Base-by-base conservation (phyloP, 2,113 vertebrate genomes). In the Malaclemys terrapin region DNA sequence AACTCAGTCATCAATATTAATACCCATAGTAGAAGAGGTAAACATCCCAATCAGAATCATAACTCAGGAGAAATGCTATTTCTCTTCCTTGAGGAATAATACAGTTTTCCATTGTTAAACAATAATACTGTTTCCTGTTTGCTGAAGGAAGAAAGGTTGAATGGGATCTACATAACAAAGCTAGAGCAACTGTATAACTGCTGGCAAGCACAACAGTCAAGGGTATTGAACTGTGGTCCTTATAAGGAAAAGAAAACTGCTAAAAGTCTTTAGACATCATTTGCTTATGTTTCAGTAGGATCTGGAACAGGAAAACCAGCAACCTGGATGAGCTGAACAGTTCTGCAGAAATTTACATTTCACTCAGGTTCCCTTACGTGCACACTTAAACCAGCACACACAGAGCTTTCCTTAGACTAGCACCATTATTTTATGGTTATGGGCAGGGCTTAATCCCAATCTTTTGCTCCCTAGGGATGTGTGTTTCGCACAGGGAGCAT, bases 171-270 rank as follows among this genome's bases (percentile, higher is more conserved):
- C 0, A 72, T 38, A 94, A 62, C 79, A 84, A 10, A 49, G 69
- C 79, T 31, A 82, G 1, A 56, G 29, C 45, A 93, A 24, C 45
- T 72, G 4, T 5, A 11, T 53, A 19, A 31, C 69, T 87, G 75
- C 62, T 24, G 52, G 12, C 89, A 50, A 91, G 76, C 78, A 53
- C 12, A n/a, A 12, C 4, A 84, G 45, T 42, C 27, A 94, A 80
- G 52, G 49, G n/a, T 6, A 31, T 87, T 35, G 82, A 86, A 17
- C 45, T 82, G n/a, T 88, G 89, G 53, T 5, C 54, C 16, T 45
- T 85, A 82, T 27, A 92, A 80, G 14, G 75, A 83, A 87, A 53
- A 11, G 29, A 85, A 78, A 83, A 89, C n/a, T 90, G 38, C 49
- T 84, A 82, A 88, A 47, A 85, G 22, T 79, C 27, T 4, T n/a